These are phyloP conservation scores for Microtus richardsoni DNA, from an alignment of 2,113 vertebrate genomes.

Conservation along the genomic window DNA sequence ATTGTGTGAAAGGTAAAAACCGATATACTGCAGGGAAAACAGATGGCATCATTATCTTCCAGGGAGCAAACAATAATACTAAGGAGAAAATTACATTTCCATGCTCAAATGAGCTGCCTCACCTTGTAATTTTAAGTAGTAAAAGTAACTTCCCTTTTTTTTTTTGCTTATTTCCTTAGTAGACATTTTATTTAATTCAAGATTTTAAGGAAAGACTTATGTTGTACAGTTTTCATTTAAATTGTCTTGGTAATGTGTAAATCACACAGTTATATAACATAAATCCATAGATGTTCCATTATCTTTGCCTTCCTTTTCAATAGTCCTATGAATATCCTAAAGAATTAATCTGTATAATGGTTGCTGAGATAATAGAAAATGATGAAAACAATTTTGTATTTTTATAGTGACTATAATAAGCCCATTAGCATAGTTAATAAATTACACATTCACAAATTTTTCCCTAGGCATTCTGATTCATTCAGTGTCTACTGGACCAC, in stretches of 20 bases:
- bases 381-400: neutral
- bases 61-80: too few species aligned
- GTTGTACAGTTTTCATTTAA: neutral
- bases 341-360: neutral
- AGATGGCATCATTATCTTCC: neutral
- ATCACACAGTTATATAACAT: neutral
- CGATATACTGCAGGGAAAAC: neutral
- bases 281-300: neutral
- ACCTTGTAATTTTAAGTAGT: too few species aligned
- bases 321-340: neutral
- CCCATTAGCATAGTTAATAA: neutral
- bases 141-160: neutral
- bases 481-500: neutral
- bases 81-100: too few species aligned
- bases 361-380: neutral
- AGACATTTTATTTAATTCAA: neutral
- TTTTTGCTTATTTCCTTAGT: neutral
- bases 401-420: neutral
- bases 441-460: neutral
- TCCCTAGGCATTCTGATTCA: too few species aligned
- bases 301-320: neutral
- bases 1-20: neutral
- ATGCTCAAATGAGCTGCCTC: neutral
- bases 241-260: neutral
- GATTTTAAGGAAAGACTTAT: neutral